Evolutionary conservation across 1,140 invertebrate species (phyloP).

Genomic region (Drosophila nannoptera): DNA sequence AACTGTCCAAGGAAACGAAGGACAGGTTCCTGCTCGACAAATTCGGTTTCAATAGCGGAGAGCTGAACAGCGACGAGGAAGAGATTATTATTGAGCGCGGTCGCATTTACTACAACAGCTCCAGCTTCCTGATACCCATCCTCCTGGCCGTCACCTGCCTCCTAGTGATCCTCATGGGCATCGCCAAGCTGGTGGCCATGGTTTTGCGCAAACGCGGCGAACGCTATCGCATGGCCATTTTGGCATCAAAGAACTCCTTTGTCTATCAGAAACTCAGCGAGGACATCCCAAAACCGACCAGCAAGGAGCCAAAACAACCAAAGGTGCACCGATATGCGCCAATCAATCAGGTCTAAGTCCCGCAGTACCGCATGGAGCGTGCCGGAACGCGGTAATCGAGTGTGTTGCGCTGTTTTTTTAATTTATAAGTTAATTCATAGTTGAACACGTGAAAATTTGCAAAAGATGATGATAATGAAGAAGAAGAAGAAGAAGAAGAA

Average conservation of each 20-base stretch:
- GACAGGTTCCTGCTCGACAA: constrained; percentile 70
- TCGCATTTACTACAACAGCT: constrained; percentile 79
- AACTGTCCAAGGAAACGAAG: constrained; percentile 78
- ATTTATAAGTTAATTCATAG: constrained; percentile 75
- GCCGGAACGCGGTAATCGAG: constrained; percentile 37
- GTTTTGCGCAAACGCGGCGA: constrained; percentile 80
- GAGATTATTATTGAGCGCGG: constrained; percentile 79
- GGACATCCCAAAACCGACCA: constrained; percentile 79
- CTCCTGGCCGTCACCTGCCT: constrained; percentile 79
- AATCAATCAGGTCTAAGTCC: constrained; percentile 78
- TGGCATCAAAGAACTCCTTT: constrained; percentile 79
- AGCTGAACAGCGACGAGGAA: constrained; percentile 62
- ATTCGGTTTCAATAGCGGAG: constrained; percentile 56
- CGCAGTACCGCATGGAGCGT: constrained; percentile 18
- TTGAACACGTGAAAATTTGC: constrained; percentile 51
- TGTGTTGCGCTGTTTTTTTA: constrained; percentile 75
- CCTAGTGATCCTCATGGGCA: constrained; percentile 79
- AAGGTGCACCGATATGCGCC: constrained; percentile 82
- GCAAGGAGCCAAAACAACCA: constrained; percentile 80
- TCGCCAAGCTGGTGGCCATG: constrained; percentile 80
- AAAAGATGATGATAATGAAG: background rate
- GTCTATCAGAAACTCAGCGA: constrained; percentile 82
- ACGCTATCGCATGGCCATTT: constrained; percentile 80
- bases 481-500: background rate
- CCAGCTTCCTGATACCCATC: constrained; percentile 80